These are phyloP conservation scores for Sepioteuthis lessoniana DNA, from an alignment of 2,888 invertebrate species.

Conservation along the genomic window DNA sequence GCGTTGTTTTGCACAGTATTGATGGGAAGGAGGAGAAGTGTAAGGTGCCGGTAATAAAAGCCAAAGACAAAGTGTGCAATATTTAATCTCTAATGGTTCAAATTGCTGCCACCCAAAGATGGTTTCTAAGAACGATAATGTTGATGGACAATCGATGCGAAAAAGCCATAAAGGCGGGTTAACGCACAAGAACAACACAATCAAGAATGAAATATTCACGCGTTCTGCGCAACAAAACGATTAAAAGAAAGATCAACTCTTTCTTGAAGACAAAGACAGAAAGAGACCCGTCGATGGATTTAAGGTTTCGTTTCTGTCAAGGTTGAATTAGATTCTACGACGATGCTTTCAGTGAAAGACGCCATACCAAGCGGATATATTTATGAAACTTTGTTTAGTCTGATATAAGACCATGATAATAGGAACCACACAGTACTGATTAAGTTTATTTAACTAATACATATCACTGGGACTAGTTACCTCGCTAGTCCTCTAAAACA, in stretches of 20 bases:
- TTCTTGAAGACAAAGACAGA: neutral
- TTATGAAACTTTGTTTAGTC: too few species aligned
- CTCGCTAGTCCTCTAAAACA: too few species aligned
- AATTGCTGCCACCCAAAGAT: neutral
- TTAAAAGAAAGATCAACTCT: accelerated
- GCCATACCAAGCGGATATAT: too few species aligned
- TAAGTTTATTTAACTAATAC: too few species aligned
- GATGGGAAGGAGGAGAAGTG: too few species aligned
- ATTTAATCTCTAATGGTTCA: neutral
- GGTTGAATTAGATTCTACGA: neutral
- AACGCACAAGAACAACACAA: neutral
- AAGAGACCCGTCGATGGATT: neutral
- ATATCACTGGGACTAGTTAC: too few species aligned
- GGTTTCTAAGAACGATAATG: neutral
- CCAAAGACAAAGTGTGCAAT: too few species aligned
- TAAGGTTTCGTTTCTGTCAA: neutral
- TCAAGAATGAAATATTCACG: neutral
- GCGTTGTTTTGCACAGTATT: neutral
- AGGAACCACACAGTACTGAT: too few species aligned
- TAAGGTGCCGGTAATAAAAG: neutral
- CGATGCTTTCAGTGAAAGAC: too few species aligned
- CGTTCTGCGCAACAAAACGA: accelerated
- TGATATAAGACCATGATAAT: too few species aligned
- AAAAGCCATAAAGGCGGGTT: neutral
- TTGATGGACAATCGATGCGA: neutral